A percentile compares a stretch with the other conserved stretches of the same genome.
Evolutionary conservation across 2,888 invertebrate species (phyloP).

Genomic region (Macrosiphum euphorbiae): DNA sequence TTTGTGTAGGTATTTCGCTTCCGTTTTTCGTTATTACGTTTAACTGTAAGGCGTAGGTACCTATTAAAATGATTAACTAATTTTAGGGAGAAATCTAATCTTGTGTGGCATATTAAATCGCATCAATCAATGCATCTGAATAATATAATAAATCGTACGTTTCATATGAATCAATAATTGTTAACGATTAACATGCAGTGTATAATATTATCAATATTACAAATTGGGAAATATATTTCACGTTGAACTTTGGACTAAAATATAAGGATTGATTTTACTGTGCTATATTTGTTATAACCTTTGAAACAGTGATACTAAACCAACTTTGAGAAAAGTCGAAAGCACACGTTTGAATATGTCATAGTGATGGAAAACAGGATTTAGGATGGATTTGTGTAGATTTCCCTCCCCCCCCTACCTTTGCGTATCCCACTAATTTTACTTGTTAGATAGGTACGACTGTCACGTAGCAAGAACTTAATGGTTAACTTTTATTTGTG

Average conservation of each 20-base stretch:
- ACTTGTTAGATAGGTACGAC: conserved; percentile 1
- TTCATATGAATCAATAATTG: background rate
- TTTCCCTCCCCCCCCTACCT: background rate
- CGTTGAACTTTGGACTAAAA: background rate
- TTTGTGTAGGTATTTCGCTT: background rate
- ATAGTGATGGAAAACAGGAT: background rate
- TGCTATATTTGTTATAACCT: background rate
- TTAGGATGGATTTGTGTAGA: background rate
- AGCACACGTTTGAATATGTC: background rate
- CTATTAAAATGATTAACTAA: background rate
- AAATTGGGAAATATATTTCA: background rate
- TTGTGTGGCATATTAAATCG: background rate
- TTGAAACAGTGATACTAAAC: background rate
- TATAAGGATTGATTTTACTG: background rate
- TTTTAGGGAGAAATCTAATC: background rate
- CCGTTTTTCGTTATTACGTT: background rate
- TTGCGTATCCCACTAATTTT: background rate
- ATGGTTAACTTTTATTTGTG: conserved; percentile 34
- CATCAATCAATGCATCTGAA: background rate
- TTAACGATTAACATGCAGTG: background rate
- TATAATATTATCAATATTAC: background rate
- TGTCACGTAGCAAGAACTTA: background rate
- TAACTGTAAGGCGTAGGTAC: background rate
- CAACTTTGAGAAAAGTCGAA: background rate
- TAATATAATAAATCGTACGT: background rate